Conservation (phyloP, 2,113 vertebrate genomes). For the Pangasianodon gigas region DNA sequence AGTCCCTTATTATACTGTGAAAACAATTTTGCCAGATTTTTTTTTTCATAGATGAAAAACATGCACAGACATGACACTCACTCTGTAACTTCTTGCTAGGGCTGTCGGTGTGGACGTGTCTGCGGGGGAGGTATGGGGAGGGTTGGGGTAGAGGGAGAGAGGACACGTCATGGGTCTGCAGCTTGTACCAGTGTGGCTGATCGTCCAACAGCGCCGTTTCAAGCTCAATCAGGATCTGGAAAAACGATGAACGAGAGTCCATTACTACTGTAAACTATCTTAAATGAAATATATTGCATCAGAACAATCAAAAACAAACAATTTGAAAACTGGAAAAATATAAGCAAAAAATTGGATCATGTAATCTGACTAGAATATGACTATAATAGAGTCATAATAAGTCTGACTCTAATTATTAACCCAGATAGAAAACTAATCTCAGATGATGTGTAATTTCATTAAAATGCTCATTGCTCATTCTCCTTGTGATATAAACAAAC, state of each 20-base stretch:
- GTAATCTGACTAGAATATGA: not conserved
- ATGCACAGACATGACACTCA: slow-evolving; percentile 68
- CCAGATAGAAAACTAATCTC: not conserved
- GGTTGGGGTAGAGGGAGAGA: slow-evolving; percentile 98
- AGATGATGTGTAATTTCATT: not conserved
- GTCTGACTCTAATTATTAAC: not conserved
- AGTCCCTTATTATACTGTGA: not conserved
- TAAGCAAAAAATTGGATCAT: not conserved
- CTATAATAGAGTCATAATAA: not conserved
- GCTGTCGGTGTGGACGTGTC: slow-evolving; percentile 89
- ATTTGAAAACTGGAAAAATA: not conserved
- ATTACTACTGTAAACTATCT: not conserved
- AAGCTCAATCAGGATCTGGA: slow-evolving; percentile 93
- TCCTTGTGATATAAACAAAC: slow-evolving; percentile 63
- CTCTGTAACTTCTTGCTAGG: slow-evolving; percentile 97
- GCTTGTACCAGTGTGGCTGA: slow-evolving; percentile 96
- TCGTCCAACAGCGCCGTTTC: slow-evolving; percentile 95
- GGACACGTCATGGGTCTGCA: slow-evolving; percentile 93
- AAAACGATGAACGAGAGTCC: not conserved
- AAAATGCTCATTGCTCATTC: not conserved
- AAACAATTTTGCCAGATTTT: not conserved
- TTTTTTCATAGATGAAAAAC: not conserved
- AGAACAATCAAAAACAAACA: not conserved
- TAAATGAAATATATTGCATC: too few relatives aligned
- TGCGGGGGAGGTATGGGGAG: slow-evolving; percentile 93